Evolutionary conservation across 2,797 vertebrate genomes (phyloP).

Genomic region (Neosilurus mollespiculum): DNA sequence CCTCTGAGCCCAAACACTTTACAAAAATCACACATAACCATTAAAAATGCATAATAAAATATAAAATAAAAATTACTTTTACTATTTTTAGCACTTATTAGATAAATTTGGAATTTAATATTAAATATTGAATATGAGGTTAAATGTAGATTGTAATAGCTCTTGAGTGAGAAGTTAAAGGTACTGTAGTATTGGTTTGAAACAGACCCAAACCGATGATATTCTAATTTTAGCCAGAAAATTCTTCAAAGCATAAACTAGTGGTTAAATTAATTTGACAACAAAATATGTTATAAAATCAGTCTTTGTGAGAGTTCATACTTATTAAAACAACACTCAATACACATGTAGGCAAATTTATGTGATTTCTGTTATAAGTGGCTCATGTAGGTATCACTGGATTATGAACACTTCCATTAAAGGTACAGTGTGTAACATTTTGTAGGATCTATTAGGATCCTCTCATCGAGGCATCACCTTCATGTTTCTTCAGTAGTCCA

Average conservation of each 20-base stretch:
- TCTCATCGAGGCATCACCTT: too few species aligned
- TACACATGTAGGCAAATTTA: not conserved
- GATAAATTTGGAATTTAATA: not conserved
- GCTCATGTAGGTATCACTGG: not conserved
- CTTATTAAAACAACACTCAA: not conserved
- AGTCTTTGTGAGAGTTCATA: not conserved
- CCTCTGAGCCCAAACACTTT: not conserved
- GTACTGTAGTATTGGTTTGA: not conserved
- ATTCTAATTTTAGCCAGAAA: not conserved
- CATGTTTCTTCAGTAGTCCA: too few species aligned
- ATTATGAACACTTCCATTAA: not conserved
- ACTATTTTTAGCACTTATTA: not conserved
- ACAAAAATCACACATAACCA: not conserved
- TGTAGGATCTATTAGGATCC: too few species aligned
- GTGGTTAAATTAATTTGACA: not conserved
- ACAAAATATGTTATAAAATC: not conserved
- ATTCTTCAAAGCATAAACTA: not conserved
- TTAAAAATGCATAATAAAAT: not conserved
- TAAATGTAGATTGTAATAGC: not conserved
- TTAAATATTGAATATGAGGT: not conserved
- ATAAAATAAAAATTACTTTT: not conserved
- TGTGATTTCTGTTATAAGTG: not conserved
- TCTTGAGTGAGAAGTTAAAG: not conserved
- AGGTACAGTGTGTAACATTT: too few species aligned
- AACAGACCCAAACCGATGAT: not conserved